Evolutionary conservation across 2,888 invertebrate genomes (phyloP).

Genomic region (Drosophila phalerata): DNA sequence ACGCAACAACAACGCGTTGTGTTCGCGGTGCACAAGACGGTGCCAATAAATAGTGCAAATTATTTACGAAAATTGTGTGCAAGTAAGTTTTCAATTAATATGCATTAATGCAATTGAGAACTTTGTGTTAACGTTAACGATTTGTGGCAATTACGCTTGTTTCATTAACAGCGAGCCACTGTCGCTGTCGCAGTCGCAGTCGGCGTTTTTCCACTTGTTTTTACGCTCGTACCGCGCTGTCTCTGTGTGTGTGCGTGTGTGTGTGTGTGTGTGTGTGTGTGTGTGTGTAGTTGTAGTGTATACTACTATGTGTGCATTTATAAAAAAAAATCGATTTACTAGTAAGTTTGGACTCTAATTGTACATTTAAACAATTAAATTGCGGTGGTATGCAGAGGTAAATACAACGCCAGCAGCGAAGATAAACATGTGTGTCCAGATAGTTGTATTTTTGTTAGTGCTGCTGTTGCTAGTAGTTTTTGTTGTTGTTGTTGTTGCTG

Average conservation of each 20-base stretch:
- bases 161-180: constrained; percentile 8
- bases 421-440: constrained; percentile 52
- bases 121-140: neutral
- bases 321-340: constrained; percentile 75
- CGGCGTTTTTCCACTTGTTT: constrained; percentile 73
- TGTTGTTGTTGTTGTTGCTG: constrained; percentile 30
- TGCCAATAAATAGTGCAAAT: constrained; percentile 47
- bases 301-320: constrained; percentile 48
- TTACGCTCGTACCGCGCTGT: constrained; percentile 58
- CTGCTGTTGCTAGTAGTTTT: constrained; percentile 16
- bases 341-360: constrained; percentile 68
- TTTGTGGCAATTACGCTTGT: constrained; percentile 5
- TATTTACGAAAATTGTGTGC: constrained; percentile 22
- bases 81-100: constrained; percentile 29
- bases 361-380: constrained; percentile 56
- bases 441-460: constrained; percentile 19
- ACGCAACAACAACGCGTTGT: constrained; percentile 51
- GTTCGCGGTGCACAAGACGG: constrained; percentile 46
- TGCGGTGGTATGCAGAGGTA: constrained; percentile 15
- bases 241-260: constrained; percentile 31
- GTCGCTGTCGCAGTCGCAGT: constrained; percentile 38
- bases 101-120: neutral
- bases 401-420: constrained; percentile 23
- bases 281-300: constrained; percentile 26
- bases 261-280: constrained; percentile 32